A percentile compares a stretch with the other conserved stretches of the same genome.
Conservation (phyloP, 2,888 invertebrate genomes). For the Siphlonurus alternatus region DNA sequence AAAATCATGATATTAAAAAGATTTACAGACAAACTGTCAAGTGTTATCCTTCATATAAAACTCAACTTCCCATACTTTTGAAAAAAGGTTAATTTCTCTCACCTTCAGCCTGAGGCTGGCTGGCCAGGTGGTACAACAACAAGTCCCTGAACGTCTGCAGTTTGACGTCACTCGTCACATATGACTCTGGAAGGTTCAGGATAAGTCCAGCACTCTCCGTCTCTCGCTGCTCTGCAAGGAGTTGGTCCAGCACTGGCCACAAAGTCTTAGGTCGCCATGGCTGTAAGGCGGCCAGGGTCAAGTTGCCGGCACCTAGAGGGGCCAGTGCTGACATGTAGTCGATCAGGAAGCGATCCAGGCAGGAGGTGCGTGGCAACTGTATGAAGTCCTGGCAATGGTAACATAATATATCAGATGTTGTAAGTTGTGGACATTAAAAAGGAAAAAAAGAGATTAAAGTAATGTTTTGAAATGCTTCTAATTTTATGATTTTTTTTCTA, state of each 20-base stretch:
- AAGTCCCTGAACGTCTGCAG: constrained; percentile 38
- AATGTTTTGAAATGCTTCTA: not conserved
- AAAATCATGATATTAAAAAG: no score
- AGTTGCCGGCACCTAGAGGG: not conserved
- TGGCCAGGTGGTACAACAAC: constrained; percentile 39
- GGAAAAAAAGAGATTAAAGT: not conserved
- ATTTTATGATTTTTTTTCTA: no score
- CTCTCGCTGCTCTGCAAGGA: not conserved
- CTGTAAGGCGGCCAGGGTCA: not conserved
- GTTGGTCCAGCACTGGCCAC: not conserved
- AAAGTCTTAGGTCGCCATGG: not conserved
- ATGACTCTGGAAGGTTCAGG: constrained; percentile 39
- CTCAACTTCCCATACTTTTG: not conserved
- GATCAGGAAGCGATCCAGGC: not conserved
- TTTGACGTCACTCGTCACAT: constrained; percentile 32
- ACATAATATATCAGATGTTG: no score
- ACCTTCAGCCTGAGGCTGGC: constrained; percentile 19
- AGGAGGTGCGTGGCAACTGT: not conserved
- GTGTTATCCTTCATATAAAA: not conserved
- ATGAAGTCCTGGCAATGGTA: not conserved
- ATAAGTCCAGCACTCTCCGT: constrained; percentile 19
- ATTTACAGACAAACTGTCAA: not conserved
- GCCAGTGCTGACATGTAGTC: not conserved
- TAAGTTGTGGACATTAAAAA: not conserved
- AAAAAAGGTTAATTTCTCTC: not conserved